Percentiles rank a stretch among this genome's conserved stretches.
phyloP scores from a whole-genome alignment of 2,113 vertebrate genomes.

The Blennius ocellaris region DNA sequence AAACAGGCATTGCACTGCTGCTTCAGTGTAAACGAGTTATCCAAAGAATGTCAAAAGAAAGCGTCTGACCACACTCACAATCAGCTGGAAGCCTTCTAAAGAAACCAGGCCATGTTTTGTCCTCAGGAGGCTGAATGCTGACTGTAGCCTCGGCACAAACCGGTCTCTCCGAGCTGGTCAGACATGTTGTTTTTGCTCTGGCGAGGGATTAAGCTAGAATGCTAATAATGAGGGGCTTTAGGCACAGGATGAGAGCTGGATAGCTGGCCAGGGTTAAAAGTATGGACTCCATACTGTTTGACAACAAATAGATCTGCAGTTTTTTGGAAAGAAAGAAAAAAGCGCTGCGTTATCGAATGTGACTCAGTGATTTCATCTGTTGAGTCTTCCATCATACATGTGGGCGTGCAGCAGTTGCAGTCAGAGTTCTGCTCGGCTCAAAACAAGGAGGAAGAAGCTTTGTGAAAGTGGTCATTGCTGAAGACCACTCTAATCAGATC shows the following conservation, averaged over 20 bases:
- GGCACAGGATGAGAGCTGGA: conserved; percentile 56
- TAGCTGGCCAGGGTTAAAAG: conserved; percentile 64
- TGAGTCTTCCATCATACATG: conserved; percentile 68
- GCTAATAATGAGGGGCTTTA: conserved; percentile 72
- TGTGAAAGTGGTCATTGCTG: conserved; percentile 49
- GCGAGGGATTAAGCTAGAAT: conserved; percentile 73
- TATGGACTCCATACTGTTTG: conserved; percentile 72
- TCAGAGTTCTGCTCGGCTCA: conserved; percentile 53
- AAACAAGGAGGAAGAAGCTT: conserved; percentile 54
- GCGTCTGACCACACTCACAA: not conserved
- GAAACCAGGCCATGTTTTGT: conserved; percentile 21
- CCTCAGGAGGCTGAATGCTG: conserved; percentile 48
- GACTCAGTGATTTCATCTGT: conserved; percentile 75
- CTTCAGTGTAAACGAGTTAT: not conserved
- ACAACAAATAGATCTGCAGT: conserved; percentile 59
- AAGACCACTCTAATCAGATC: conserved; percentile 37
- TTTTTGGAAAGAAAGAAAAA: conserved; percentile 14
- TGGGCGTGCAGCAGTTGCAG: conserved; percentile 69
- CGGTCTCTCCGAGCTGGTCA: conserved; percentile 42
- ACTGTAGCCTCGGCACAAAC: conserved; percentile 48
- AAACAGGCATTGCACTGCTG: conserved; percentile 4
- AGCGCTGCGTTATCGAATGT: conserved; percentile 56
- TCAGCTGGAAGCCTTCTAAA: conserved; percentile 9
- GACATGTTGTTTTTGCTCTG: conserved; percentile 68
- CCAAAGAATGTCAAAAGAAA: conserved; percentile 9